Percentiles rank a stretch among this genome's conserved stretches.
Conservation (phyloP, 2,113 vertebrate species). For the Calyptomena viridis region DNA sequence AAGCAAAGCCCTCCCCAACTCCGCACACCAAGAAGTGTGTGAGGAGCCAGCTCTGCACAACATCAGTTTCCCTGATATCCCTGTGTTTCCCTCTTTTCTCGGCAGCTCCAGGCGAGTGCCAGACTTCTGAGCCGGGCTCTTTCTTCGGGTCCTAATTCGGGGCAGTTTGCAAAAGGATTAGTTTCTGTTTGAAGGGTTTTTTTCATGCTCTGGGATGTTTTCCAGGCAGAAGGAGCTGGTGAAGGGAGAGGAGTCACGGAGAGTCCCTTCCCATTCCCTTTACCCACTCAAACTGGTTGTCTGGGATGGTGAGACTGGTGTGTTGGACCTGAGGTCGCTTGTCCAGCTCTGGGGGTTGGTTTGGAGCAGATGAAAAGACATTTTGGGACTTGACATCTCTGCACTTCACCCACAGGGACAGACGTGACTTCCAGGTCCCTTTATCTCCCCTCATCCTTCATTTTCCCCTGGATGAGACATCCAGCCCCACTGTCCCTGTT, state of each 20-base stretch:
- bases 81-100: not conserved
- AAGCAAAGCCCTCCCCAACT: constrained; percentile 61
- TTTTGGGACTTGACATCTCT: rapidly evolving
- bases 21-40: constrained; percentile 10
- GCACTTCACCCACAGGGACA: not conserved
- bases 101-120: constrained; percentile 43
- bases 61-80: not conserved
- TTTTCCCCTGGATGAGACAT: not conserved
- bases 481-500: not conserved
- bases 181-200: constrained; percentile 38
- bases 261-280: not conserved
- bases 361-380: not conserved
- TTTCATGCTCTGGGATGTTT: not conserved
- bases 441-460: not conserved
- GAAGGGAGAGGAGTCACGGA: not conserved
- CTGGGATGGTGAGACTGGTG: not conserved
- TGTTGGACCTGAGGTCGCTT: not conserved
- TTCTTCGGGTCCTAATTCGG: constrained; percentile 40
- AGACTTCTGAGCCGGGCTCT: constrained; percentile 17
- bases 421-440: not conserved
- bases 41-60: constrained; percentile 11
- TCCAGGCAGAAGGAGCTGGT: not conserved
- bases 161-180: constrained; percentile 48
- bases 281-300: not conserved
- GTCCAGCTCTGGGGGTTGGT: not conserved